Base-by-base conservation (phyloP, 2,888 invertebrate genomes). In the Platynereis dumerilii region DNA sequence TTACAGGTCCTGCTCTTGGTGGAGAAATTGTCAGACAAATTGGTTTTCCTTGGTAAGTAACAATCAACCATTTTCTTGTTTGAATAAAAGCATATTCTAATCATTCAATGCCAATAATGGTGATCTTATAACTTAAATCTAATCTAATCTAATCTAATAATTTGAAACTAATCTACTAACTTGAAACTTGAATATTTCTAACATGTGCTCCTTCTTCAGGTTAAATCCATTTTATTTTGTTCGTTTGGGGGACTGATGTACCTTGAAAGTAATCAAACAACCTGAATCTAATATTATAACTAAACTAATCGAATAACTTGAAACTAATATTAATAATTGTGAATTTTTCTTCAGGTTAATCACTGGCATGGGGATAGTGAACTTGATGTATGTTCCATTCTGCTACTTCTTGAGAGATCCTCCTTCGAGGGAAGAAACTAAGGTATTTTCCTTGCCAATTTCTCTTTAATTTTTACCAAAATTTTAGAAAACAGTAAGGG, bases 1-100 rank as follows among this genome's bases (percentile, higher is more conserved):
- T 69, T 74, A 15, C 74, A 90, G 92, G 92, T 62, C 92, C 93
- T 0, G 86, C 92, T 53, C 79, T 91, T 57, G 92, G 91, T 24
- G 91, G 92, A 1, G 89, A 90, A 76, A 82, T 91, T 69, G 90
- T 91, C 0, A 88, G 89, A 73, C 80, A 86, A 15, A 85, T 91
- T 53, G 92, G 92, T 22, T 81, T 81, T 62, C 72, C 77, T 57
- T 78, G 80, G 81, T 79, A 69, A 71, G 74, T 68, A 20, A 22
- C 48, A 20, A 48, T 20, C 5, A 20, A 42, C 10, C 17, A 42
- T 42, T 12, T 42, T 42, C 42, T 12, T 12, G 17, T 42, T 12
- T 42, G 17, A 42, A 42, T 42, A 17, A 12, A 17, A 12, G 12
- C 10, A 42, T 42, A 42, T 12, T 12, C 10, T 42, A 42, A 42